Evolutionary conservation across 1,140 invertebrate species (phyloP).

Genomic region (Aphis craccivora): DNA sequence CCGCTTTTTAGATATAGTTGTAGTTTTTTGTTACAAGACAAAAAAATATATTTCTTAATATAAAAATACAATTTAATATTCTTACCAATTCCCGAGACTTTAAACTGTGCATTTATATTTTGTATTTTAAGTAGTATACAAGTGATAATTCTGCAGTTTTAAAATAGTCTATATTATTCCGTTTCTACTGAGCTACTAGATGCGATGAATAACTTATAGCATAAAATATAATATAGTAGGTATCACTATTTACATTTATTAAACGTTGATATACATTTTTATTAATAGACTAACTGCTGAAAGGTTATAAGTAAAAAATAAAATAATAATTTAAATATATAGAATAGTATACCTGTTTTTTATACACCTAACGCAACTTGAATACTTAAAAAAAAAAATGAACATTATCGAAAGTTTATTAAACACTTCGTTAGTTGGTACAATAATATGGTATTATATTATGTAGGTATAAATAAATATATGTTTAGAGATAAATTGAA

Average conservation of each 20-base stretch:
- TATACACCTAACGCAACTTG: background rate
- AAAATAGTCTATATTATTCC: background rate
- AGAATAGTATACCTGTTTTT: background rate
- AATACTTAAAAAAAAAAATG: background rate
- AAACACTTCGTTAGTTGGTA: background rate
- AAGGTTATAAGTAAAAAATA: background rate
- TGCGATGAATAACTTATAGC: background rate
- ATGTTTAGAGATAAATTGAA: constrained; percentile 18
- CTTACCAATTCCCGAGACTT: background rate
- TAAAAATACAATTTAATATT: background rate
- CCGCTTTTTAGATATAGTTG: no score
- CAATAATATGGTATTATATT: background rate
- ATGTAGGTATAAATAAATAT: background rate
- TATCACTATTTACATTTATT: background rate
- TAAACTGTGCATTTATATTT: background rate
- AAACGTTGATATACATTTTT: no score
- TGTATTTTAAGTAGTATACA: background rate
- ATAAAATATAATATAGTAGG: background rate
- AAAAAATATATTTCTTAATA: no score
- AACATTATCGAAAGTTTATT: background rate
- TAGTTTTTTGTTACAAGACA: no score
- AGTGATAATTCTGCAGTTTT: background rate
- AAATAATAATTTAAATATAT: background rate
- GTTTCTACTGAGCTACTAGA: background rate
- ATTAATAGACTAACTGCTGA: background rate